phyloP scores from a whole-genome alignment of 1,140 invertebrate genomes.

The Riptortus pedestris region DNA sequence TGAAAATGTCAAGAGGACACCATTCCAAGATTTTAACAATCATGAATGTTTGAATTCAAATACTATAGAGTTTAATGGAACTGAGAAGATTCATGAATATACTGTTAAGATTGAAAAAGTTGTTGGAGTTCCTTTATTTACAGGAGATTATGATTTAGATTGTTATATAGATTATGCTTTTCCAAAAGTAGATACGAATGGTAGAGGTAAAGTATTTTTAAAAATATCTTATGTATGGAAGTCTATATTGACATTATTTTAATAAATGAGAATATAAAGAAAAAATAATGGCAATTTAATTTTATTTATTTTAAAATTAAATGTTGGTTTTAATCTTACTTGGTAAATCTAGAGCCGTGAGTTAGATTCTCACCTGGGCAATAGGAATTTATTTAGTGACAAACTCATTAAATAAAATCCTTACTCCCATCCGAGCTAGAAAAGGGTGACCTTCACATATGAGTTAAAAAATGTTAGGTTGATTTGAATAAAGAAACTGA shows the following conservation, averaged over 20 bases:
- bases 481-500: too few relatives aligned
- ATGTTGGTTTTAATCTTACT: too few relatives aligned
- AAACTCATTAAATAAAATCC: too few relatives aligned
- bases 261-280: background rate
- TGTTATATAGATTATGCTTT: constrained; percentile 18
- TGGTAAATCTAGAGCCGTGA: too few relatives aligned
- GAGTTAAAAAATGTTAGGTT: too few relatives aligned
- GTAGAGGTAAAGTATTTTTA: constrained; percentile 7
- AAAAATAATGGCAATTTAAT: background rate
- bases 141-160: constrained; percentile 5
- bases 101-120: constrained; percentile 10
- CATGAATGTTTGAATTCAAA: background rate
- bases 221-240: too few relatives aligned
- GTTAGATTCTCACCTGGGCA: too few relatives aligned
- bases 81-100: background rate
- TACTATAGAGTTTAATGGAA: background rate
- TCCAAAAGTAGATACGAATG: background rate
- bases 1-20: too few relatives aligned
- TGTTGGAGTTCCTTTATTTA: constrained; percentile 15
- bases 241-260: background rate
- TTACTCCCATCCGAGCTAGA: too few relatives aligned
- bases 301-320: too few relatives aligned
- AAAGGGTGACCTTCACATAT: too few relatives aligned
- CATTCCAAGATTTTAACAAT: background rate
- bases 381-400: too few relatives aligned